Base-by-base conservation (phyloP, 2,797 vertebrate species). In the Gastrophryne carolinensis region DNA sequence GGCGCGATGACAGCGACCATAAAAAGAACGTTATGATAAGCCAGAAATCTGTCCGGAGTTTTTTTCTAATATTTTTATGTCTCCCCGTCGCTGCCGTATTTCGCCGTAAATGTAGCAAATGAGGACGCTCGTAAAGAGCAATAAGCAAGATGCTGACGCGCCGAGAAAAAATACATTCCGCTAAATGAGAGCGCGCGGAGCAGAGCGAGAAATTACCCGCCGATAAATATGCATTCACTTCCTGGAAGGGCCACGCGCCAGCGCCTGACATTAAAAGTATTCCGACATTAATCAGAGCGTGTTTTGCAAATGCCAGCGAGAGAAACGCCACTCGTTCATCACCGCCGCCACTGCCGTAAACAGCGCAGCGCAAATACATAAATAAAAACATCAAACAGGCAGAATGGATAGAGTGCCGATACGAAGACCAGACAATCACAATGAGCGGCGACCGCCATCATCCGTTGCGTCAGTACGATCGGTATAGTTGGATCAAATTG, bases 91-190 rank as follows among this genome's bases (percentile, higher is more conserved):
- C 39, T 15, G 39, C 39, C 10, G 61, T n/a, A 26, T 53, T 52
- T 11, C 26, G 64, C 49, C 23, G 47, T 17, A 67, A 17, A 52
- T 12, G 44, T 35, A 44, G 27, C 19, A 8, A 21, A 11, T 11
- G 5, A 63, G 24, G 27, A 8, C 41, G n/a, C 17, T 47, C 32
- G 44, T 34, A 24, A 29, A 13, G 50, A 68, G 75, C 66, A 78
- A 78, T 85, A 80, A 85, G 41, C 37, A 39, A 70, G 39, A 47
- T 53, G 64, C 64, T 37, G 64, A 67, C 49, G 47, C 63, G 9
- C 10, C 29, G 29, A 57, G 32, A 53, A 68, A 68, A 41, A 44
- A 69, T 29, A 56, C 49, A 53, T 56, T 57, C 34, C 56, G 24
- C 35, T 68, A 54, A 68, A 56, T 56, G 52, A 35, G 26, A 27